Percentiles rank a stretch among this genome's conserved stretches.
Evolutionary conservation across 2,113 vertebrate genomes (phyloP).

Genomic region (Cairina moschata): DNA sequence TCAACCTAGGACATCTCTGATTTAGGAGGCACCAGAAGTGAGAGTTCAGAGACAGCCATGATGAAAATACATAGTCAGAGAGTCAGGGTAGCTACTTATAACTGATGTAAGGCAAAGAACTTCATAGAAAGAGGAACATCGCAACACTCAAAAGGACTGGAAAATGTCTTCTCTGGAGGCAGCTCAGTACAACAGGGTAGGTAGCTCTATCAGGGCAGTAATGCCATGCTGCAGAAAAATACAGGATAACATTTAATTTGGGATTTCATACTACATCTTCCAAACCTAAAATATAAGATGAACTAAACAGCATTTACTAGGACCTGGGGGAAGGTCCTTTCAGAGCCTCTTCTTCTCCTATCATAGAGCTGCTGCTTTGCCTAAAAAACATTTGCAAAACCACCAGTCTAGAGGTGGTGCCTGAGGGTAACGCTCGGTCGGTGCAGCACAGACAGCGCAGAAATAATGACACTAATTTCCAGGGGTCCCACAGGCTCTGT

Average conservation of each 20-base stretch:
- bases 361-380: background rate
- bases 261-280: constrained; percentile 14
- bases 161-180: background rate
- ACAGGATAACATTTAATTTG: background rate
- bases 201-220: background rate
- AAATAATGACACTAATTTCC: background rate
- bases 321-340: background rate
- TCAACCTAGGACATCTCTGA: background rate
- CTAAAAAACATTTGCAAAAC: background rate
- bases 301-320: constrained; percentile 20
- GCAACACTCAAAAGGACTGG: background rate
- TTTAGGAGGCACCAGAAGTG: background rate
- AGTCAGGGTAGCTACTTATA: background rate
- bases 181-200: background rate
- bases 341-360: background rate
- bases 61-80: background rate
- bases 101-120: background rate
- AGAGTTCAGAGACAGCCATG: background rate
- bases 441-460: background rate
- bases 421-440: background rate
- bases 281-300: constrained; percentile 38
- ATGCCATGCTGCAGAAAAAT: background rate
- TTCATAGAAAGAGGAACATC: background rate
- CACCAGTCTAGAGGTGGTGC: background rate
- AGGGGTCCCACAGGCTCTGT: background rate